A percentile compares a stretch with the other conserved stretches of the same genome.
phyloP scores from a whole-genome alignment of 2,113 vertebrate species.

The Corythornis vintsioides region DNA sequence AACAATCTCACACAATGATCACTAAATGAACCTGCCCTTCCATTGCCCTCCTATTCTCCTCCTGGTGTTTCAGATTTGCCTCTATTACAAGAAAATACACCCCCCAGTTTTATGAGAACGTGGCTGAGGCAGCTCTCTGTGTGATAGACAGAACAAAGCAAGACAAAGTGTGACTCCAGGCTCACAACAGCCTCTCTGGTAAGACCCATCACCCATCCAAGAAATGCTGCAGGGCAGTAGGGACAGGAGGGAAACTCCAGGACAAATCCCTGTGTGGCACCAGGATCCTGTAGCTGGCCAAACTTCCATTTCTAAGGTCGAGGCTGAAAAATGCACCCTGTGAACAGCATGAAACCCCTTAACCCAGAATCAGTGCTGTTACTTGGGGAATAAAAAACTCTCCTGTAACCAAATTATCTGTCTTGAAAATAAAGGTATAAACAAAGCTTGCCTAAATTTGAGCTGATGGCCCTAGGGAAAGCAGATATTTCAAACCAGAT shows the following conservation, averaged over 20 bases:
- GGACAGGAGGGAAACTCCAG: neutral
- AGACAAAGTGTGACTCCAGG: neutral
- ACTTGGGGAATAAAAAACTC: neutral
- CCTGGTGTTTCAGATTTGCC: conserved; percentile 23
- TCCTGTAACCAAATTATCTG: neutral
- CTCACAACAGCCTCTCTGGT: neutral
- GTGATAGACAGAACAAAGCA: neutral
- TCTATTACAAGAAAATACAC: conserved; percentile 23
- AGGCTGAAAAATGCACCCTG: neutral
- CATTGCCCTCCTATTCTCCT: conserved; percentile 42
- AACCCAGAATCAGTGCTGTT: neutral
- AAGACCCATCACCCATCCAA: neutral
- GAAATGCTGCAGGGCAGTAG: neutral
- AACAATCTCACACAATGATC: conserved; percentile 56
- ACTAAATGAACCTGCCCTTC: conserved; percentile 56
- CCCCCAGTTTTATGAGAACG: neutral
- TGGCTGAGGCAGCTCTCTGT: neutral
- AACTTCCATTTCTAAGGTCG: neutral
- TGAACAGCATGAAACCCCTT: neutral
- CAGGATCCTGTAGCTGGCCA: neutral
- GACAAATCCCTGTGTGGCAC: neutral
- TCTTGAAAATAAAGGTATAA: conserved; percentile 49
- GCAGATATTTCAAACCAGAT: conserved; percentile 59
- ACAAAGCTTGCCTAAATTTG: conserved; percentile 13
- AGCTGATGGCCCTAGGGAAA: conserved; percentile 48